Conservation (phyloP, 1,140 invertebrate species). For the Drosophila mayri region DNA sequence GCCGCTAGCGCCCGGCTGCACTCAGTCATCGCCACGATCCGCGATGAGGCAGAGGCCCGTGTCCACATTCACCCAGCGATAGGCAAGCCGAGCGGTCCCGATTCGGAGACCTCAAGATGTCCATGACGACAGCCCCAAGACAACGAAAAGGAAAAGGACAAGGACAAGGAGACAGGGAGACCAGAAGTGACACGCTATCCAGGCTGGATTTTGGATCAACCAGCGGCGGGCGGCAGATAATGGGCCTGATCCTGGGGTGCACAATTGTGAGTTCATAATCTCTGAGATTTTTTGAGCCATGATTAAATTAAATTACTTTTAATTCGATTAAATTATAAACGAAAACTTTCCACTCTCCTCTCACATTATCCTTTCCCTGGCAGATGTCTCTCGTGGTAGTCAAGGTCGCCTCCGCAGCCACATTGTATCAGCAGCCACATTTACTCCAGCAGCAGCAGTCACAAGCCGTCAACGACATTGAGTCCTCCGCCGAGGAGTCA, state of each 20-base stretch:
- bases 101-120: slow-evolving; percentile 65
- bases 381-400: slow-evolving; percentile 84
- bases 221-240: slow-evolving; percentile 46
- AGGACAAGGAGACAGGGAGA: slow-evolving; percentile 34
- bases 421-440: slow-evolving; percentile 66
- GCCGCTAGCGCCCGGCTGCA: slow-evolving; percentile 62
- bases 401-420: slow-evolving; percentile 79
- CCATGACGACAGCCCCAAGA: slow-evolving; percentile 43
- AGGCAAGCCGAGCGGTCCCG: slow-evolving; percentile 50
- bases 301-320: not conserved
- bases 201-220: slow-evolving; percentile 50
- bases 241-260: slow-evolving; percentile 70
- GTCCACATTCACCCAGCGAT: slow-evolving; percentile 47
- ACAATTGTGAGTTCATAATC: slow-evolving; percentile 65
- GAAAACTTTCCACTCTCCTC: not conserved
- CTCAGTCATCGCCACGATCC: slow-evolving; percentile 78
- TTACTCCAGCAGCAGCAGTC: slow-evolving; percentile 54
- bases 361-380: not conserved
- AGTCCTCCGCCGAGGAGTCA: slow-evolving; percentile 34
- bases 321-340: not conserved
- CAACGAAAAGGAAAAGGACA: slow-evolving; percentile 10
- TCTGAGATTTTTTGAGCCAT: too few species aligned
- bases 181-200: slow-evolving; percentile 36
- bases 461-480: slow-evolving; percentile 56
- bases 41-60: slow-evolving; percentile 78